phyloP scores from a whole-genome alignment of 2,113 vertebrate genomes.

The Abramis brama region DNA sequence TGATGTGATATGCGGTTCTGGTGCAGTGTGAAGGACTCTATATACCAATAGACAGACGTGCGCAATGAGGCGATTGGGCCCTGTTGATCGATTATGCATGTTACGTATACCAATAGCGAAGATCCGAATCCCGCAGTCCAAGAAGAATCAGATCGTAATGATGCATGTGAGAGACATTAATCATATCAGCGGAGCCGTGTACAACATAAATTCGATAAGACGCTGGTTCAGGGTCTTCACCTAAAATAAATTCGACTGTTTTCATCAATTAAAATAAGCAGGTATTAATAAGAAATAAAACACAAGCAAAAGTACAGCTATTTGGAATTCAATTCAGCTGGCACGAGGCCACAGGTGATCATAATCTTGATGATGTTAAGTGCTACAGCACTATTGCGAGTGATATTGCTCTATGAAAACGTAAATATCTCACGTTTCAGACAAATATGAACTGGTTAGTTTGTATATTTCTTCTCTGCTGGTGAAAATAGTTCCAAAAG shows the following conservation, averaged over 20 bases:
- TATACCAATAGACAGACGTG: constrained; percentile 1
- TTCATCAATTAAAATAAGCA: neutral
- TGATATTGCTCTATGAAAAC: neutral
- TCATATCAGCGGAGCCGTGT: neutral
- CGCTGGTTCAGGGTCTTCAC: neutral
- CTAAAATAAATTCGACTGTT: neutral
- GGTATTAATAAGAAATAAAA: neutral
- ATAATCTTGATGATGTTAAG: neutral
- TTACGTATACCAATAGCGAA: constrained; percentile 19
- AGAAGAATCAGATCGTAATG: constrained; percentile 2
- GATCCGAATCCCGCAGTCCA: neutral
- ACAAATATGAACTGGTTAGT: neutral
- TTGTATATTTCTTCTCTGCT: neutral
- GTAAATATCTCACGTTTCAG: neutral
- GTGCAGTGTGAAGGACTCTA: constrained; percentile 39
- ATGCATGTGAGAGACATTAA: constrained; percentile 5
- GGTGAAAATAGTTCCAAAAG: neutral
- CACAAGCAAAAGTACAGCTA: neutral
- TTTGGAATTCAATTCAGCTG: constrained; percentile 14
- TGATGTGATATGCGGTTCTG: constrained; percentile 39
- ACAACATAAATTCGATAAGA: neutral
- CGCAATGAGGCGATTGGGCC: constrained; percentile 42
- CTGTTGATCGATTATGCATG: constrained; percentile 41
- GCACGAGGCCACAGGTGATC: constrained; percentile 9
- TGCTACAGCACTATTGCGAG: neutral